Evolutionary conservation across 2,797 vertebrate species (phyloP).

Genomic region (Naso thynnoides): DNA sequence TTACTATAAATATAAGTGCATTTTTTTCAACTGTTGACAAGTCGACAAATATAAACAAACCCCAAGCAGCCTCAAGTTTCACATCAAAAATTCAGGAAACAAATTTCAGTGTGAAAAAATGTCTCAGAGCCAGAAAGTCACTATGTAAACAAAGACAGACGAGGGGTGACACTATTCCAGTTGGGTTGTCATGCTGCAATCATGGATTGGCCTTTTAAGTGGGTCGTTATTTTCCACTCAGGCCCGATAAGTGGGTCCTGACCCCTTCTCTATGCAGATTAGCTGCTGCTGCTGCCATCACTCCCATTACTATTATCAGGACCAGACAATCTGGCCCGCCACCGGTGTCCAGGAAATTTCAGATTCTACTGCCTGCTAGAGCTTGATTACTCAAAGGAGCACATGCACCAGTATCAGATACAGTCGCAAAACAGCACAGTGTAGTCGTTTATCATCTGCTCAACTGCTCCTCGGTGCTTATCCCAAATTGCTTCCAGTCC

Average conservation of each 20-base stretch:
- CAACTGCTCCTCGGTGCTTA: constrained; percentile 64
- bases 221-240: constrained; percentile 73
- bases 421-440: constrained; percentile 63
- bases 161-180: constrained; percentile 25
- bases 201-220: constrained; percentile 54
- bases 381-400: constrained; percentile 80
- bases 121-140: constrained; percentile 20
- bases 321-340: constrained; percentile 73
- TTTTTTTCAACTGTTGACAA: constrained; percentile 53
- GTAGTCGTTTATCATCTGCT: constrained; percentile 75
- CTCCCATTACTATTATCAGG: constrained; percentile 76
- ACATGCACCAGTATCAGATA: constrained; percentile 72
- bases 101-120: constrained; percentile 43
- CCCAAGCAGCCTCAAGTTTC: constrained; percentile 20
- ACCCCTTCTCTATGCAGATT: constrained; percentile 71
- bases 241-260: constrained; percentile 73
- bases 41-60: constrained; percentile 49
- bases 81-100: constrained; percentile 59
- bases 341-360: constrained; percentile 71
- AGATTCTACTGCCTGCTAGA: constrained; percentile 59
- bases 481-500: constrained; percentile 79
- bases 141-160: constrained; percentile 47
- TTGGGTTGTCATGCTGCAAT: constrained; percentile 39
- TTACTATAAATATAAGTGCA: constrained; percentile 28
- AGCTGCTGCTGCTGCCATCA: constrained; percentile 66